Conservation (phyloP, 2,113 vertebrate species). For the Dicrurus megarhynchus region DNA sequence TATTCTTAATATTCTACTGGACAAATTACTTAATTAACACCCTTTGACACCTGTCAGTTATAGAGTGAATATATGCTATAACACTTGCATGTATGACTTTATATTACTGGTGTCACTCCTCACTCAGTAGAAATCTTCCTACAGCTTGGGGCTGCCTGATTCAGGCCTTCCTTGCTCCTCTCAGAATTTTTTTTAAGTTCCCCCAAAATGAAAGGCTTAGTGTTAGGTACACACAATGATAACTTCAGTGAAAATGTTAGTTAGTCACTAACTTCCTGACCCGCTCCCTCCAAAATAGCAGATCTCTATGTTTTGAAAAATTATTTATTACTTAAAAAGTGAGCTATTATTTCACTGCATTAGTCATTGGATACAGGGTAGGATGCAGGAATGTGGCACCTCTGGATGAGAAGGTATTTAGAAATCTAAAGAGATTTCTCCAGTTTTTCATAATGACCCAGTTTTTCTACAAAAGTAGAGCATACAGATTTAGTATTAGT, state of each 20-base stretch:
- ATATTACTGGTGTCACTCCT: background rate
- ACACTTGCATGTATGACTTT: background rate
- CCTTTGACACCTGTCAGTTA: fast-evolving
- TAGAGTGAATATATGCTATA: background rate
- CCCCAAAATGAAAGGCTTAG: background rate
- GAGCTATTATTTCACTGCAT: background rate
- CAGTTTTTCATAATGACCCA: background rate
- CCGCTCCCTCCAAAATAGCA: background rate
- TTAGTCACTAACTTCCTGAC: background rate
- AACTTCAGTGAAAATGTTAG: background rate
- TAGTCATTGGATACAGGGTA: background rate
- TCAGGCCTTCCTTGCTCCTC: background rate
- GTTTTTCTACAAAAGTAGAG: background rate
- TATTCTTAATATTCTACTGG: background rate
- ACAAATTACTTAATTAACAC: background rate
- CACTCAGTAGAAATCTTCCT: background rate
- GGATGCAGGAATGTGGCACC: background rate
- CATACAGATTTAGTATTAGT: background rate
- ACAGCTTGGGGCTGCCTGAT: background rate
- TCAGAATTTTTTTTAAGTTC: background rate
- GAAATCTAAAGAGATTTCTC: background rate
- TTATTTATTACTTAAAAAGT: background rate
- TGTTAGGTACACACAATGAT: background rate
- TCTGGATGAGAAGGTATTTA: background rate
- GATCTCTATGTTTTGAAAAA: background rate